Base-by-base conservation (phyloP, 2,113 vertebrate genomes). In the Caranx melampygus region DNA sequence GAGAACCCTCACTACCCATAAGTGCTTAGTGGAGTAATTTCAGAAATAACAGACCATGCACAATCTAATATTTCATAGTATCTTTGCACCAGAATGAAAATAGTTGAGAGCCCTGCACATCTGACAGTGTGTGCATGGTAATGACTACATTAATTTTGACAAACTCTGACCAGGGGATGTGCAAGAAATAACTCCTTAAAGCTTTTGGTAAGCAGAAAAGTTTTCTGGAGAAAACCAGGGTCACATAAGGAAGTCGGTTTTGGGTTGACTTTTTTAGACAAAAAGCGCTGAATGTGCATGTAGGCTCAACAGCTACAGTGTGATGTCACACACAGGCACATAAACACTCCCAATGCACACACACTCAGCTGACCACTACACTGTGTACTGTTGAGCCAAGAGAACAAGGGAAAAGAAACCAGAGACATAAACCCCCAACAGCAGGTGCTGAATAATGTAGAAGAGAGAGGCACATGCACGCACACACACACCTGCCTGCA, bases 361-460 rank as follows among this genome's bases (percentile, higher is more conserved):
- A 64, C 58, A 79, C 54, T 33, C 33, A 76, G 78, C 72, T 85
- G 81, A 87, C 88, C 71, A n/a, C 72, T 64, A 75, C 74, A 78
- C 40, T 75, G 67, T 83, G 67, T 51, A 54, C 74, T 75, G 58
- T 83, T 72, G 61, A 79, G 58, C 26, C 45, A 62, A 75, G 47
- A 31, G 57, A 78, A 86, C 69, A 75, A 74, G 67, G 21, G 73
- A 45, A 70, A 70, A 67, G 42, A 76, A 87, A 89, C 44, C 60
- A 75, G 78, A 73, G 85, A 83, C 74, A 79, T 60, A 78, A 88
- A 79, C 62, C 68, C 67, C 76, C 61, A 87, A 70, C 85, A 91
- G 84, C 90, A 86, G 85, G 76, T 77, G 58, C 73, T 92, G 83
- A 90, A 91, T 92, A 86, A 91, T 87, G 83, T 76, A 90, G 79